Conservation (phyloP, 2,113 vertebrate genomes). For the Hypocryptadius cinnamomeus region DNA sequence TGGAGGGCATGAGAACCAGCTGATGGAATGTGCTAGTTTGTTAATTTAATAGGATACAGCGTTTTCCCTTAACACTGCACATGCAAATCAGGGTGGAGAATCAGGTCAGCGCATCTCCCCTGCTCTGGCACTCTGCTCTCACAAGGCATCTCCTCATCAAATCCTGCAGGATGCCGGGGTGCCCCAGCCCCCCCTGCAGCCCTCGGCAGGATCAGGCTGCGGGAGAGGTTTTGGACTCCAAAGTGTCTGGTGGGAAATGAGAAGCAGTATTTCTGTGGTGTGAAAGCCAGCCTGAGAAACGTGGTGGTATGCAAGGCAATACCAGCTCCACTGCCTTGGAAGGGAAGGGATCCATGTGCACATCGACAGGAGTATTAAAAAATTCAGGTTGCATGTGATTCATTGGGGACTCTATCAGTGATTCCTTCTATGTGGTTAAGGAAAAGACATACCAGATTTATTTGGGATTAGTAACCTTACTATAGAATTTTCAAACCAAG, state of each 20-base stretch:
- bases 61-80: background rate
- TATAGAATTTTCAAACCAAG: background rate
- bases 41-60: conserved; percentile 53
- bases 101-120: conserved; percentile 40
- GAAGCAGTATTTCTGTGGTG: background rate
- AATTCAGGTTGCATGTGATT: background rate
- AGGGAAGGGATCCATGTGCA: background rate
- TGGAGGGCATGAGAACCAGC: conserved; percentile 42
- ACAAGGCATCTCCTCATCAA: background rate
- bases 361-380: background rate
- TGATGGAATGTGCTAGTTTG: conserved; percentile 58
- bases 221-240: background rate
- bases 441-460: background rate
- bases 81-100: conserved; percentile 31
- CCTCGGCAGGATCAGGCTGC: background rate
- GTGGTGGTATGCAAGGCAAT: background rate
- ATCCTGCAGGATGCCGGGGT: background rate
- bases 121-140: rapidly evolving
- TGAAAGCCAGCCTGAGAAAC: background rate
- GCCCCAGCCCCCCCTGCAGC: background rate
- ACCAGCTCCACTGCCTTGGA: background rate
- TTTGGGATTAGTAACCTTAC: background rate
- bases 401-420: background rate
- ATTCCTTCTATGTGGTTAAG: background rate
- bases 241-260: background rate